phyloP scores from a whole-genome alignment of 2,113 vertebrate genomes.

The Furnarius figulus region DNA sequence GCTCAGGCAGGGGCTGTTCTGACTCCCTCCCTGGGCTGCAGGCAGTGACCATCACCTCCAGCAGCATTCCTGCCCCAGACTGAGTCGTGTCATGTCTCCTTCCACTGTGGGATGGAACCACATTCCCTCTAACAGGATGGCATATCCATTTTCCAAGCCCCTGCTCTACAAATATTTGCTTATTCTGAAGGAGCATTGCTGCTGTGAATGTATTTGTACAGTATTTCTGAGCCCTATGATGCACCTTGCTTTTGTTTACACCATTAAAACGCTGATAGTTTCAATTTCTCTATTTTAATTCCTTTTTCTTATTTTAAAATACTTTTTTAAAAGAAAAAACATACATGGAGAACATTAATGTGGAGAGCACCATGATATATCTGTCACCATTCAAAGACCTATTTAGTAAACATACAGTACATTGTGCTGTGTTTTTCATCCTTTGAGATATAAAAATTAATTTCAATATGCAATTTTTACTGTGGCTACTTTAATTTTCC shows the following conservation, averaged over 20 bases:
- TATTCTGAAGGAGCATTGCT: background rate
- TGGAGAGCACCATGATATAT: background rate
- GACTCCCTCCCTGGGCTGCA: background rate
- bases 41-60: background rate
- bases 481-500: background rate
- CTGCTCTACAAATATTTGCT: background rate
- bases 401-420: background rate
- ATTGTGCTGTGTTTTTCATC: background rate
- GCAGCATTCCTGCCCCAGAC: background rate
- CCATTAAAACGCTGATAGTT: background rate
- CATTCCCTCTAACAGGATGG: background rate
- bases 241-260: background rate
- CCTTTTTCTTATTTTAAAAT: background rate
- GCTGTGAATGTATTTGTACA: background rate
- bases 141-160: background rate
- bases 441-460: background rate
- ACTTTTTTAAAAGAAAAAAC: background rate
- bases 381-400: background rate
- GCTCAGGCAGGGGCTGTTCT: background rate
- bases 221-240: background rate
- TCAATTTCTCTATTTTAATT: background rate
- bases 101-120: background rate
- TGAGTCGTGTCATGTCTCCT: background rate
- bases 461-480: background rate
- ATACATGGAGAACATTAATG: background rate